phyloP scores from a whole-genome alignment of 2,888 invertebrate genomes.

The Quadriops clusia region DNA sequence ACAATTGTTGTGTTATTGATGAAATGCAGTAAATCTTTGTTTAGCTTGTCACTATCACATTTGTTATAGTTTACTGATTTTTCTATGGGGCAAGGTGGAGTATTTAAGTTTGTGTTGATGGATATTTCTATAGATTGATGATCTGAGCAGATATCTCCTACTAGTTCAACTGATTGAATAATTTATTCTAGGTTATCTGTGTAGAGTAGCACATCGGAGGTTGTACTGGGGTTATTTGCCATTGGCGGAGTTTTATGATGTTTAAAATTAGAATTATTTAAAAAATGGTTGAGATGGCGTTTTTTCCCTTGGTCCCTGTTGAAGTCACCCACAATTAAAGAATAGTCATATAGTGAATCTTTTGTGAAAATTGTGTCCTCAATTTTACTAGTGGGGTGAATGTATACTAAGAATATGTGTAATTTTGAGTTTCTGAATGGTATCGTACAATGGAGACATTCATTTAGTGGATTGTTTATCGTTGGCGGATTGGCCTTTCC shows the following conservation, averaged over 20 bases:
- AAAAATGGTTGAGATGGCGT: slow-evolving; percentile 4
- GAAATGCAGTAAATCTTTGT: too few relatives aligned
- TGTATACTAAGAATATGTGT: slow-evolving; percentile 11
- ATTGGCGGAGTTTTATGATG: background rate
- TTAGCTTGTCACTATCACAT: too few relatives aligned
- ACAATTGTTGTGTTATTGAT: too few relatives aligned
- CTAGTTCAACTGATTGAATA: slow-evolving; percentile 2
- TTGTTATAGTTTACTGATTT: too few relatives aligned
- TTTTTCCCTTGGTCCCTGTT: slow-evolving; percentile 7
- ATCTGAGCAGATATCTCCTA: slow-evolving; percentile 7
- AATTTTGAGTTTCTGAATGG: slow-evolving; percentile 5
- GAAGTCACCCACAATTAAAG: slow-evolving; percentile 11
- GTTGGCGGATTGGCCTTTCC: slow-evolving; percentile 9
- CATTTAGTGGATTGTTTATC: slow-evolving; percentile 11
- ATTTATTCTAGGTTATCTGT: slow-evolving; percentile 3
- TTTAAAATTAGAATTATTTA: slow-evolving; percentile 5
- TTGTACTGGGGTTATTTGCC: slow-evolving; percentile 4
- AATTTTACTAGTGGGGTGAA: slow-evolving; percentile 8
- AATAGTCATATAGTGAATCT: slow-evolving; percentile 9
- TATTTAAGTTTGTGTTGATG: slow-evolving; percentile 3
- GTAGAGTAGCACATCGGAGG: slow-evolving; percentile 5
- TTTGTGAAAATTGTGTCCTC: slow-evolving; percentile 10
- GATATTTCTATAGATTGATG: slow-evolving; percentile 6
- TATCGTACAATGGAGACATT: slow-evolving; percentile 9
- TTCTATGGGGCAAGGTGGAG: too few relatives aligned